These are phyloP conservation scores for Spilarctia lutea DNA, from an alignment of 2,888 invertebrate genomes.

Conservation along the genomic window DNA sequence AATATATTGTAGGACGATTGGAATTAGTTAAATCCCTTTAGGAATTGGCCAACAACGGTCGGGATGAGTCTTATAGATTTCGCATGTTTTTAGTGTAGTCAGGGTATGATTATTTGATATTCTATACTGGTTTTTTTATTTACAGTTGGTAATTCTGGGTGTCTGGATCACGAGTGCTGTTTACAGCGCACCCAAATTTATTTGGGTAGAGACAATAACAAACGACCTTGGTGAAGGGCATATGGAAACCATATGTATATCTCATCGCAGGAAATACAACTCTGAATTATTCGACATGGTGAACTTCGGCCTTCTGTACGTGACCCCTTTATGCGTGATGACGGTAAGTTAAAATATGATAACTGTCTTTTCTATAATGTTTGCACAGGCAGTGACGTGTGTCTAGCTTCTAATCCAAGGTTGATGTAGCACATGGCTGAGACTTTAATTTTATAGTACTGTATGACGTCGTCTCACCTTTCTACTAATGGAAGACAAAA, in stretches of 20 bases:
- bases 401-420: constrained; percentile 3
- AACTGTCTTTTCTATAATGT: constrained; percentile 3
- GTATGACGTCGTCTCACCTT: neutral
- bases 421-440: neutral
- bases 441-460: constrained; percentile 3
- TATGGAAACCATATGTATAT: constrained; percentile 90
- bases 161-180: constrained; percentile 94
- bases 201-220: constrained; percentile 92
- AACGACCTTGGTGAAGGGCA: constrained; percentile 86
- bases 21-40: neutral
- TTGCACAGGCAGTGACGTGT: neutral
- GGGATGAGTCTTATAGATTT: neutral
- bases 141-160: constrained; percentile 90
- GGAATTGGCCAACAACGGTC: neutral
- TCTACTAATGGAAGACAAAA: neutral
- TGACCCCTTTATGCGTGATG: constrained; percentile 93
- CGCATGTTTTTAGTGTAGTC: neutral
- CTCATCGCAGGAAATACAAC: constrained; percentile 92
- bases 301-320: constrained; percentile 93
- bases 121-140: constrained; percentile 31
- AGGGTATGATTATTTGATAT: neutral
- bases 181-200: constrained; percentile 94
- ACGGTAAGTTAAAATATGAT: constrained; percentile 83
- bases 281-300: constrained; percentile 92
- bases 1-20: neutral